Conservation (phyloP, 2,113 vertebrate genomes). For the Paraplagusia blochii region DNA sequence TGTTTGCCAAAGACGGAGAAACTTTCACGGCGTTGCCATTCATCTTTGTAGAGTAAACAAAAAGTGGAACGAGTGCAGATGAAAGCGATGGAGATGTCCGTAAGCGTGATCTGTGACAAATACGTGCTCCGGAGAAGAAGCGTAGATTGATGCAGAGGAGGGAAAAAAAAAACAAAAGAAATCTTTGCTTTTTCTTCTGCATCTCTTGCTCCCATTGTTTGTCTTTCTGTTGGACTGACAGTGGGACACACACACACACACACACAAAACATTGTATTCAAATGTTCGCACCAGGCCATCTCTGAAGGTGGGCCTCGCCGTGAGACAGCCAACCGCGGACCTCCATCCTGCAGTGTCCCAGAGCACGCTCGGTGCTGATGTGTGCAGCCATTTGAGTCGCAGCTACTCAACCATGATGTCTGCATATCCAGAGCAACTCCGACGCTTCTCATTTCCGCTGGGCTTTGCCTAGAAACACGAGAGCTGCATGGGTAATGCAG, state of each 20-base stretch:
- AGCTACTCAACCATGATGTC: constrained; percentile 20
- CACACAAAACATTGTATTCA: not conserved
- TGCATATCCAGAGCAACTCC: constrained; percentile 30
- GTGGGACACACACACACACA: not conserved
- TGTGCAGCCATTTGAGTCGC: constrained; percentile 54
- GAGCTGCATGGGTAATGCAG: not conserved
- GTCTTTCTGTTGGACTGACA: constrained; percentile 1
- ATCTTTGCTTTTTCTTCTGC: constrained; percentile 14
- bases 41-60: constrained; percentile 11
- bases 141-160: constrained; percentile 44
- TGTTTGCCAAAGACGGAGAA: no score
- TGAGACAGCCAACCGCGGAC: constrained; percentile 38
- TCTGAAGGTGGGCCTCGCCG: constrained; percentile 27
- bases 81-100: constrained; percentile 3
- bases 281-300: constrained; percentile 4
- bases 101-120: constrained; percentile 20
- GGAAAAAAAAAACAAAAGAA: no score
- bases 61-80: constrained; percentile 14
- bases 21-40: not conserved
- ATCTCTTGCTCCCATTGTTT: not conserved
- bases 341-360: constrained; percentile 42
- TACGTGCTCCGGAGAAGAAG: constrained; percentile 16
- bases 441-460: constrained; percentile 18
- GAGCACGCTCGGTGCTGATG: constrained; percentile 40
- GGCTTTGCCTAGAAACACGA: constrained; percentile 12